These are phyloP conservation scores for Melanostoma scalare DNA, from an alignment of 2,888 invertebrate species.

Conservation along the genomic window DNA sequence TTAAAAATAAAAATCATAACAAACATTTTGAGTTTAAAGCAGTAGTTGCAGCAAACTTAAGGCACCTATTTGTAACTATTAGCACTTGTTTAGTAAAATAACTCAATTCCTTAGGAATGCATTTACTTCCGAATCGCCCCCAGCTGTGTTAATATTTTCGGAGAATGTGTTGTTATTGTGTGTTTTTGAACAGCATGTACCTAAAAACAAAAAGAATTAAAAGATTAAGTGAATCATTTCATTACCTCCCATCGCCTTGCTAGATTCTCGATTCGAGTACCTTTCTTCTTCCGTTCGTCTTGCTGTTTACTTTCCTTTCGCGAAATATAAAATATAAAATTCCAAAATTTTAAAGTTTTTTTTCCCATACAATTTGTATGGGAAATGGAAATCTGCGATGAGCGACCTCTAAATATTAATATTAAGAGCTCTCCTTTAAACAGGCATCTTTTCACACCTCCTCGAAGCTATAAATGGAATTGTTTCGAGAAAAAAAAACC, in stretches of 20 bases:
- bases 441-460: too few species aligned
- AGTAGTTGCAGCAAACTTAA: constrained; percentile 50
- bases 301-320: constrained; percentile 74
- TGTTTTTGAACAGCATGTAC: constrained; percentile 85
- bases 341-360: too few species aligned
- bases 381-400: too few species aligned
- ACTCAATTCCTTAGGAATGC: background rate
- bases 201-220: constrained; percentile 79
- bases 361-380: too few species aligned
- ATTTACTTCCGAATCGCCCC: constrained; percentile 86
- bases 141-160: constrained; percentile 86
- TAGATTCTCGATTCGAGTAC: constrained; percentile 78
- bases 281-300: constrained; percentile 58
- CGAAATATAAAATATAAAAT: too few species aligned
- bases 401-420: too few species aligned
- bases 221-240: constrained; percentile 5
- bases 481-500: too few species aligned
- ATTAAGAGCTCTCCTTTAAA: too few species aligned
- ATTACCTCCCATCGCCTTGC: constrained; percentile 84
- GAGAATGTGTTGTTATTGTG: constrained; percentile 77
- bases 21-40: constrained; percentile 33
- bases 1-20: constrained; percentile 31
- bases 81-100: constrained; percentile 44
- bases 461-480: too few species aligned
- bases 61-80: constrained; percentile 57